Percentiles rank a stretch among this genome's conserved stretches.
Conservation (phyloP, 2,113 vertebrate genomes). For the Cynopterus brachyotis region DNA sequence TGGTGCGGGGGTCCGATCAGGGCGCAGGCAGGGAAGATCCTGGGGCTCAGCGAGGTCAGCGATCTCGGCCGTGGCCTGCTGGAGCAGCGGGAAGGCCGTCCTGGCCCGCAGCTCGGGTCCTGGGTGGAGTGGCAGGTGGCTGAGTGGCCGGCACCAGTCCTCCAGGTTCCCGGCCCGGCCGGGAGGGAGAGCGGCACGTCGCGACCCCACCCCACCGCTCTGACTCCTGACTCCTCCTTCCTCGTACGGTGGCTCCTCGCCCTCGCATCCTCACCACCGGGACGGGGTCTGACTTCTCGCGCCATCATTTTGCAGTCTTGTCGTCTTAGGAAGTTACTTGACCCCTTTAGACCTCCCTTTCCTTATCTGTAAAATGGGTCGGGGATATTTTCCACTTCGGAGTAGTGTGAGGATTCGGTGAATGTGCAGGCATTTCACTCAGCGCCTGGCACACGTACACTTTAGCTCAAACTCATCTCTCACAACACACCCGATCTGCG, state of each 20-base stretch:
- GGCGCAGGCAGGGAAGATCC: too few species aligned
- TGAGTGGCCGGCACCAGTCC: neutral
- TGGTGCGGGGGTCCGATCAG: neutral
- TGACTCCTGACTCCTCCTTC: neutral
- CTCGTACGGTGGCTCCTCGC: neutral
- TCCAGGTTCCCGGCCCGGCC: fast-evolving
- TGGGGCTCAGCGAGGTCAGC: neutral
- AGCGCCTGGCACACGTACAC: neutral
- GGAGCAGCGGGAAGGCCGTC: fast-evolving
- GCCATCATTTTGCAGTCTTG: neutral
- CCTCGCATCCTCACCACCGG: neutral
- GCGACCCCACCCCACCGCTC: too few species aligned
- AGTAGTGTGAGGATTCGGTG: neutral
- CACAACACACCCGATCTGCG: neutral
- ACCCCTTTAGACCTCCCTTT: neutral
- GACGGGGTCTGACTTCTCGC: neutral
- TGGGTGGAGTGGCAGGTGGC: neutral
- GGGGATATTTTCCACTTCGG: neutral
- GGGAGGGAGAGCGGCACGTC: too few species aligned
- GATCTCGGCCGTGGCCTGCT: neutral
- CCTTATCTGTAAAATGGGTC: neutral
- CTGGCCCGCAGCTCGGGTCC: neutral
- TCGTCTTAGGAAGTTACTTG: neutral
- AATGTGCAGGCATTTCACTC: neutral
- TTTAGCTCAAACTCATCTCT: neutral